A percentile compares a stretch with the other conserved stretches of the same genome.
phyloP scores from a whole-genome alignment of 2,888 invertebrate species.

The Ethmia dodecea region DNA sequence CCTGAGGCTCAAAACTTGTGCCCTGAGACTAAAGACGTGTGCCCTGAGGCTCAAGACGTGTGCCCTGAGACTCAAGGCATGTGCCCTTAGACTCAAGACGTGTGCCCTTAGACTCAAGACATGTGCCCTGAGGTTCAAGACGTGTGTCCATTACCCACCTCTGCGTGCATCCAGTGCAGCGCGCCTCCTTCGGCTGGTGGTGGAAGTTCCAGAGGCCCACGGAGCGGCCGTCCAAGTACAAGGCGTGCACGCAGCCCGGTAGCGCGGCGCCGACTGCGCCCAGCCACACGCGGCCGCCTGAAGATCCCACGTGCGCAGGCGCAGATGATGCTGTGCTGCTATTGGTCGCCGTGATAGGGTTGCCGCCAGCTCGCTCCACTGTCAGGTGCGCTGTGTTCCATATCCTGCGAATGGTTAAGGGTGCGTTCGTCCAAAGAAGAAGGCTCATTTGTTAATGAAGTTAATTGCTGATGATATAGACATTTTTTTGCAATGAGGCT shows the following conservation, averaged over 20 bases:
- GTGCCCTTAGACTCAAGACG: too few relatives aligned
- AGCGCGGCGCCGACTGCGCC: slow-evolving; percentile 65
- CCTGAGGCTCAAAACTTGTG: too few relatives aligned
- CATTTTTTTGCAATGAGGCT: too few relatives aligned
- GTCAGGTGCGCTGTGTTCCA: slow-evolving; percentile 83
- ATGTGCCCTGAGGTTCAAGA: too few relatives aligned
- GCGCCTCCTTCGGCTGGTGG: slow-evolving; percentile 78
- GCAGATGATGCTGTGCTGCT: slow-evolving; percentile 38
- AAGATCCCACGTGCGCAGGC: slow-evolving; percentile 36
- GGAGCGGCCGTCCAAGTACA: slow-evolving; percentile 85
- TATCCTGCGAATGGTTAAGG: slow-evolving; percentile 60
- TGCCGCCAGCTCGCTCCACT: slow-evolving; percentile 70
- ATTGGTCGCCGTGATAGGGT: slow-evolving; percentile 35
- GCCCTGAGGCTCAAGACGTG: too few relatives aligned
- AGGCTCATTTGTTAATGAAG: too few relatives aligned
- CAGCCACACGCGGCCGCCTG: slow-evolving; percentile 48
- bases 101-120: too few relatives aligned
- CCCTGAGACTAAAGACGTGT: too few relatives aligned
- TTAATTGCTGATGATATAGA: too few relatives aligned
- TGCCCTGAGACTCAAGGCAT: too few relatives aligned
- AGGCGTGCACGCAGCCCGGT: slow-evolving; percentile 89
- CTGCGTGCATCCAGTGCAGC: slow-evolving; percentile 87
- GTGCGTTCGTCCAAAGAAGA: too few relatives aligned
- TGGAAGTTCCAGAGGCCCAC: slow-evolving; percentile 94
- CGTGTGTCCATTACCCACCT: too few relatives aligned